Evolutionary conservation across 2,888 invertebrate species (phyloP).

Genomic region (Drosophila putrida): DNA sequence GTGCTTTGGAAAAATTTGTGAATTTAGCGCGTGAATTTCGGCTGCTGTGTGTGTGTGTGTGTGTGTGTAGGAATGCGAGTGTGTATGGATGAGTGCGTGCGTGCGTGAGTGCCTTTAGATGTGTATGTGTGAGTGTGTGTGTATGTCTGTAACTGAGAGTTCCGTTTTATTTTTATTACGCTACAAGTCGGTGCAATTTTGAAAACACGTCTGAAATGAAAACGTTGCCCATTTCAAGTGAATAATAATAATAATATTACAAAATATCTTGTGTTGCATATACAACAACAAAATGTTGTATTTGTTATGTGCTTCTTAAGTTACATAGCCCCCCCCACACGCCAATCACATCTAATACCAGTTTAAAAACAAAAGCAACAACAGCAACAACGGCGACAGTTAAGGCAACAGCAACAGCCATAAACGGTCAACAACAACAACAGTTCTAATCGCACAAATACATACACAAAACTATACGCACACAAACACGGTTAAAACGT

Average conservation of each 20-base stretch:
- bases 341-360: constrained; percentile 47
- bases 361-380: constrained; percentile 45
- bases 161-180: constrained; percentile 43
- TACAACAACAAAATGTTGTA: constrained; percentile 28
- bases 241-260: constrained; percentile 45
- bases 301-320: constrained; percentile 39
- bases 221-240: constrained; percentile 48
- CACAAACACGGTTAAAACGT: constrained; percentile 50
- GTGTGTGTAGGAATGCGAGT: constrained; percentile 9
- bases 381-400: constrained; percentile 25
- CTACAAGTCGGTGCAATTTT: constrained; percentile 34
- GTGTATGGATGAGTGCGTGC: constrained; percentile 21
- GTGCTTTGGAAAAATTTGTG: constrained; percentile 41
- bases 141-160: constrained; percentile 31
- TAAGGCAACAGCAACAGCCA: constrained; percentile 30
- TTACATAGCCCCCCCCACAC: constrained; percentile 35
- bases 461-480: constrained; percentile 25
- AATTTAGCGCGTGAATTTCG: constrained; percentile 47
- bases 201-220: constrained; percentile 34
- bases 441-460: constrained; percentile 64
- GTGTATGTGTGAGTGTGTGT: constrained; percentile 19
- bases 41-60: constrained; percentile 21
- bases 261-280: constrained; percentile 21
- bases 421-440: constrained; percentile 50
- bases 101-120: constrained; percentile 26